Evolutionary conservation across 2,797 vertebrate species (phyloP), one percentile per base, ranked within the genome.

Genomic region (Nothura maculosa): DNA sequence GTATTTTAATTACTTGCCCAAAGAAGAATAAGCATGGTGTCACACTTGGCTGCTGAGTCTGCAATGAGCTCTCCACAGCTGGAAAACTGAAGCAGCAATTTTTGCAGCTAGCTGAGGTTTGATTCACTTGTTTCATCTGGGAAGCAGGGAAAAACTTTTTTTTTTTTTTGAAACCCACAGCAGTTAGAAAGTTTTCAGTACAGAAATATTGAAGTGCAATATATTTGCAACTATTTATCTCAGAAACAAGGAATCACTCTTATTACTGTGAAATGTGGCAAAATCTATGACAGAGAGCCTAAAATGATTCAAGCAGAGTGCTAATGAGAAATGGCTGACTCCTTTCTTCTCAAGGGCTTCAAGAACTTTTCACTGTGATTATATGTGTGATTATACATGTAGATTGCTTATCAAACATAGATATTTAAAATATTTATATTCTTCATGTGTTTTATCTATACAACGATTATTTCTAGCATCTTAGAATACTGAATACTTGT

Each of bases 1-100:
- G 55, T 8, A 43, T 83, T 93, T 92, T 36, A 85, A 89, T 92
- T 90, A 83, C 22, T 82, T 93, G 20, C 38, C 54, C 19, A 34
- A 62, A 85, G 76, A 94, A 94, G 75, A 94, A 72, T 89, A 94
- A 94, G 81, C 75, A 90, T 60, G 85, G 68, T 94, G 89, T 79
- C 89, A 79, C 30, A 78, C 0, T 0, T 25, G 27, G n/a, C 43
- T 93, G 88, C 92, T 94, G 93, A 93, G 90, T 92, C 76, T 73
- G 90, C 94, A 93, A 43, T 54, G 69, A 93, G 66, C 47, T 93
- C 30, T 42, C 50, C 73, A 72, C 69, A 89, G 62, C 79, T 92
- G 84, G 73, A 90, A 75, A 87, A 90, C 5, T 78, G 43, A 62
- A 85, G 34, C 62, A 75, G 62, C 62, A 73, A 24, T 85, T 85